A percentile compares a stretch with the other conserved stretches of the same genome.
phyloP scores from a whole-genome alignment of 35 echinoderm and acorn worm species.

The Apostichopus japonicus region DNA sequence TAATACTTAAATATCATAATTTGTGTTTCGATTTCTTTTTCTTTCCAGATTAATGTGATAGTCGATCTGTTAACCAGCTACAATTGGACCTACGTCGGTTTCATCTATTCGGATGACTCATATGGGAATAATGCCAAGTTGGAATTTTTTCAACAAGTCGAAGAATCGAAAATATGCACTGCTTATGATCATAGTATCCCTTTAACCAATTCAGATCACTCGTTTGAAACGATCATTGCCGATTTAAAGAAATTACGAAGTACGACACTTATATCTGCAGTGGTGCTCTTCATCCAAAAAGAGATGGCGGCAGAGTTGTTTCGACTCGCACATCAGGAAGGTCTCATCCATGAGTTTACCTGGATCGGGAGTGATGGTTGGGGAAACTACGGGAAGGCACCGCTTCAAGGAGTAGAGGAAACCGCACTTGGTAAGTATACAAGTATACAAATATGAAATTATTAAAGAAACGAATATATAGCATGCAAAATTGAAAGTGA shows the following conservation, averaged over 20 bases:
- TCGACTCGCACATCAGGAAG: slow-evolving; percentile 30
- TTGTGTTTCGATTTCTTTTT: no score
- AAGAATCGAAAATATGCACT: slow-evolving; percentile 63
- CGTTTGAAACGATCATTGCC: not conserved
- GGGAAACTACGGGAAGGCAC: slow-evolving; percentile 75
- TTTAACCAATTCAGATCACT: not conserved
- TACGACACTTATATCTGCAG: slow-evolving; percentile 30
- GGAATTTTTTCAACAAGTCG: slow-evolving; percentile 55
- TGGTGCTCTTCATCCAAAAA: slow-evolving; percentile 81
- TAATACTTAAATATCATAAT: no score
- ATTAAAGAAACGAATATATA: not conserved
- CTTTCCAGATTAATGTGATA: slow-evolving; percentile 59
- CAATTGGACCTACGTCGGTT: slow-evolving; percentile 86
- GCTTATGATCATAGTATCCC: slow-evolving; percentile 54
- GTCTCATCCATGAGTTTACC: slow-evolving; percentile 62
- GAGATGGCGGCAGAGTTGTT: slow-evolving; percentile 71
- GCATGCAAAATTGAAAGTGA: not conserved
- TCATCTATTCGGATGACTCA: slow-evolving; percentile 82
- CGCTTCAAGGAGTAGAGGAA: slow-evolving; percentile 53
- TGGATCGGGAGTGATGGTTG: slow-evolving; percentile 98
- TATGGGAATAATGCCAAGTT: slow-evolving; percentile 78
- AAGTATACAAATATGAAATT: not conserved
- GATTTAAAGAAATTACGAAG: not conserved
- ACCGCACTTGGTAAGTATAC: slow-evolving; percentile 67
- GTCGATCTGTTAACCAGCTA: slow-evolving; percentile 76